Percentiles rank a stretch among this genome's conserved stretches.
Evolutionary conservation across 2,113 vertebrate genomes (phyloP).

Genomic region (Myodes glareolus): DNA sequence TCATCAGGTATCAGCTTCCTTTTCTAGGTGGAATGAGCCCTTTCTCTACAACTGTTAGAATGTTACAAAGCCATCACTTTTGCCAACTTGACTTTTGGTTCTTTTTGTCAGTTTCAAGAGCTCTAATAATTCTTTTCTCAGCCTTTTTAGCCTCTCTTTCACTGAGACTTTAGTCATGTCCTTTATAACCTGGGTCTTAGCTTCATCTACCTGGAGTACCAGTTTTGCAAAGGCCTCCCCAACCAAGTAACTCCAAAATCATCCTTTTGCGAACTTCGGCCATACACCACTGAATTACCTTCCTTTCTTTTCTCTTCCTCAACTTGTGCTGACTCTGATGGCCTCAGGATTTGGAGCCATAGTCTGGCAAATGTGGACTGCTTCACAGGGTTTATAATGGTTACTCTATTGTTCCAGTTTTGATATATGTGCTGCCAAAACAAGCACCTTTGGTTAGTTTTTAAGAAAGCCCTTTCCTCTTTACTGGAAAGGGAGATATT

Average conservation of each 20-base stretch:
- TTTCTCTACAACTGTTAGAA: slow-evolving; percentile 89
- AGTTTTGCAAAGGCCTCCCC: slow-evolving; percentile 89
- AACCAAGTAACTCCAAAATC: slow-evolving; percentile 94
- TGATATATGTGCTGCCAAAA: neutral
- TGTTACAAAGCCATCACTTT: slow-evolving; percentile 93
- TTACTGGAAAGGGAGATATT: neutral
- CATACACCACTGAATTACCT: slow-evolving; percentile 92
- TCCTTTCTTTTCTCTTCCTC: slow-evolving; percentile 93
- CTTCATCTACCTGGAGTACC: slow-evolving; percentile 72
- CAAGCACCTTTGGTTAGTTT: neutral
- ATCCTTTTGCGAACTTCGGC: slow-evolving; percentile 90
- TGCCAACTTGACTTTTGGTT: slow-evolving; percentile 93
- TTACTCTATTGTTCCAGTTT: neutral
- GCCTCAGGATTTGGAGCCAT: slow-evolving; percentile 82
- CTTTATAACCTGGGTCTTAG: slow-evolving; percentile 89
- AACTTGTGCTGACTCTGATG: slow-evolving; percentile 85
- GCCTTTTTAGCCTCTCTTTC: slow-evolving; percentile 94
- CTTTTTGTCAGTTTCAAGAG: slow-evolving; percentile 94
- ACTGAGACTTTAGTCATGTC: slow-evolving; percentile 92
- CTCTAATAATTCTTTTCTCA: slow-evolving; percentile 96
- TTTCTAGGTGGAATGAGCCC: slow-evolving; percentile 90
- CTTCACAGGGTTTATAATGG: neutral
- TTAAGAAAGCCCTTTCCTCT: neutral
- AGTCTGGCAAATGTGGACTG: slow-evolving; percentile 84
- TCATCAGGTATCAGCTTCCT: slow-evolving; percentile 92